A percentile compares a stretch with the other conserved stretches of the same genome.
Evolutionary conservation across 1,140 invertebrate species (phyloP).

Genomic region (Macrobrachium rosenbergii): DNA sequence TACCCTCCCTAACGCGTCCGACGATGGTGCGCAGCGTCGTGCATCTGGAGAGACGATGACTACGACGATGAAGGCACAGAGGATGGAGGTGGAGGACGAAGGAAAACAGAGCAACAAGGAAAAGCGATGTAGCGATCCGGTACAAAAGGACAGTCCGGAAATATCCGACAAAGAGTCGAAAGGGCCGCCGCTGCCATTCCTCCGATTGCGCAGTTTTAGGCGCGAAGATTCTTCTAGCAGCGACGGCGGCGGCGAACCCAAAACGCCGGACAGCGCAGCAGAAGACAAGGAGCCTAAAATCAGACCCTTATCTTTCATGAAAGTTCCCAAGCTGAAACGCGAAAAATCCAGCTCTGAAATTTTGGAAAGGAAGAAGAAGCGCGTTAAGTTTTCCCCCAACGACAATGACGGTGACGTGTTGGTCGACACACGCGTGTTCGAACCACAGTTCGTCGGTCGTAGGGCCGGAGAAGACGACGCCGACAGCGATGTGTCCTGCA

Average conservation of each 20-base stretch:
- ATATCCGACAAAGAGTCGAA: background rate
- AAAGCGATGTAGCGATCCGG: background rate
- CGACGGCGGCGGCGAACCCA: too few species aligned
- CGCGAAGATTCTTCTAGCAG: too few species aligned
- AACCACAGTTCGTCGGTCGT: constrained; percentile 20
- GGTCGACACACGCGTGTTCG: constrained; percentile 46
- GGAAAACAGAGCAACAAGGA: background rate
- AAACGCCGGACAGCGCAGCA: background rate
- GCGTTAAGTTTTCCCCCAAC: constrained; percentile 49
- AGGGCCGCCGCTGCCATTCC: too few species aligned
- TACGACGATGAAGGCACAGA: constrained; percentile 28
- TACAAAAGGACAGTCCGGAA: background rate
- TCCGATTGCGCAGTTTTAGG: too few species aligned
- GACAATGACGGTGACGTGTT: constrained; percentile 37
- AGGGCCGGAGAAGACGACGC: background rate
- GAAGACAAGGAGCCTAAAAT: constrained; percentile 10
- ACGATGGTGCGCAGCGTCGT: constrained; percentile 55
- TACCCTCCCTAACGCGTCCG: constrained; percentile 45
- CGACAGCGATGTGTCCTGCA: constrained; percentile 12
- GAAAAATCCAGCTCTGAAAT: constrained; percentile 53
- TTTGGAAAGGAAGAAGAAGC: constrained; percentile 54
- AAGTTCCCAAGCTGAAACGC: constrained; percentile 49
- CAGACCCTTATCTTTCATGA: constrained; percentile 6
- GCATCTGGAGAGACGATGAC: constrained; percentile 24
- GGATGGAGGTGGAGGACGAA: constrained; percentile 8